Evolutionary conservation across 2,888 invertebrate genomes (phyloP), one percentile per base, ranked within the genome.

Genomic region (Eurytoma adleriae): DNA sequence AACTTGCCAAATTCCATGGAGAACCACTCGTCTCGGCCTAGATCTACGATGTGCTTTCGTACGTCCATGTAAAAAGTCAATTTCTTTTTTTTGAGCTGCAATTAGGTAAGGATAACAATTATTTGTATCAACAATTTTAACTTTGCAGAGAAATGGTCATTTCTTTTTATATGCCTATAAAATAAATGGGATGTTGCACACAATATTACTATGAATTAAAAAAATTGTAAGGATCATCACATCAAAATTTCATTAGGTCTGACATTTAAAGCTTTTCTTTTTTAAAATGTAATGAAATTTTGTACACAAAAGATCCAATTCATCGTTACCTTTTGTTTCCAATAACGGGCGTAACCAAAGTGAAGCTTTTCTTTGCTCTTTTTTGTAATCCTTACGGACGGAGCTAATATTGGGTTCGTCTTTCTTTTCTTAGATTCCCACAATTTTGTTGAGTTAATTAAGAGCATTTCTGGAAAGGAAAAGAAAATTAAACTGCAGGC

Each of bases 1-100:
- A 87, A 88, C 78, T 85, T 89, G 64, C 86, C 86, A 72, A 84
- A 86, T 54, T 90, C 85, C 87, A 90, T 88, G 0, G 86, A 82
- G 50, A 78, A 82, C 90, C 90, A 90, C 84, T 86, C 84, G 0
- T 76, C 57, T 18, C 85, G 85, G 0, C 87, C 82, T 50, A 84
- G 79, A 16, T 84, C 68, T 7, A 90, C 87, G 18, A 88, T 83
- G 12, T 82, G 69, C 67, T 88, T 85, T 0, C 88, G 85, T 30
- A 89, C 18, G 56, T 84, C 24, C 48, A 86, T 87, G 20, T 85
- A 83, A 73, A 85, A 90, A 48, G 77, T 59, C 12, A 81, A 78
- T 77, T 83, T 88, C 48, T 85, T 81, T 52, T 78, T 71, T 72
- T 80, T 79, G 27, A 89, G 85, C 90, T 90, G 57, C 50, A 64